A percentile compares a stretch with the other conserved stretches of the same genome.
Conservation (phyloP, 1,140 invertebrate species). For the Ceratoteleas bidentatus region DNA sequence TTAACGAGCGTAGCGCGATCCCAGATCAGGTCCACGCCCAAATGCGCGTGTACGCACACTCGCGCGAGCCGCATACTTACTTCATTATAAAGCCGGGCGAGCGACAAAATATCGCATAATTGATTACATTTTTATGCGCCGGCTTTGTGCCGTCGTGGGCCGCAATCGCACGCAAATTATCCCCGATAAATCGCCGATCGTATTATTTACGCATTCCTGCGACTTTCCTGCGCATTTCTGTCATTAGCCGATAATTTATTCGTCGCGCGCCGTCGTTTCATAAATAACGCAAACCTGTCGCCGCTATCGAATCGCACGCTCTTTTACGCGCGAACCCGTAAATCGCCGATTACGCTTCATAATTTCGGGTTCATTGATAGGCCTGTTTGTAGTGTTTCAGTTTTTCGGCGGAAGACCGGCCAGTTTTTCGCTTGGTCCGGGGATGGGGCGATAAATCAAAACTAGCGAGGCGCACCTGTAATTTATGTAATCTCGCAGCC, state of each 20-base stretch:
- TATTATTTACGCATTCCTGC: conserved; percentile 24
- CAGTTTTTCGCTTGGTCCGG: background rate
- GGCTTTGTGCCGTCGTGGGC: conserved; percentile 1
- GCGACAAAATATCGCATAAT: conserved; percentile 56
- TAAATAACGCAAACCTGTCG: conserved; percentile 42
- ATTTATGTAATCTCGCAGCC: conserved; percentile 55
- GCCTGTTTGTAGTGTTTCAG: background rate
- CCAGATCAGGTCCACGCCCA: conserved; percentile 55
- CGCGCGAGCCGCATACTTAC: conserved; percentile 30
- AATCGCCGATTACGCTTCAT: background rate
- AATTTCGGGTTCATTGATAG: conserved; percentile 19
- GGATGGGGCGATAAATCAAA: conserved; percentile 47
- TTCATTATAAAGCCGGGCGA: conserved; percentile 19
- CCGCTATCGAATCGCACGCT: conserved; percentile 12
- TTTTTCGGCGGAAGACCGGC: conserved; percentile 36
- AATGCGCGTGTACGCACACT: conserved; percentile 44
- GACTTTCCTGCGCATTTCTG: conserved; percentile 22
- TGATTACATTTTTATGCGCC: conserved; percentile 49
- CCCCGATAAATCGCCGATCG: conserved; percentile 6
- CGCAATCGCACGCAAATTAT: conserved; percentile 9
- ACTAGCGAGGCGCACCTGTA: conserved; percentile 25
- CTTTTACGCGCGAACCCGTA: conserved; percentile 22
- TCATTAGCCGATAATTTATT: conserved; percentile 38
- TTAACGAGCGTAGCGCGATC: conserved; percentile 63
- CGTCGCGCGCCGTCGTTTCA: conserved; percentile 34